phyloP scores from a whole-genome alignment of 1,140 invertebrate species.

The Oscheius sp. region DNA sequence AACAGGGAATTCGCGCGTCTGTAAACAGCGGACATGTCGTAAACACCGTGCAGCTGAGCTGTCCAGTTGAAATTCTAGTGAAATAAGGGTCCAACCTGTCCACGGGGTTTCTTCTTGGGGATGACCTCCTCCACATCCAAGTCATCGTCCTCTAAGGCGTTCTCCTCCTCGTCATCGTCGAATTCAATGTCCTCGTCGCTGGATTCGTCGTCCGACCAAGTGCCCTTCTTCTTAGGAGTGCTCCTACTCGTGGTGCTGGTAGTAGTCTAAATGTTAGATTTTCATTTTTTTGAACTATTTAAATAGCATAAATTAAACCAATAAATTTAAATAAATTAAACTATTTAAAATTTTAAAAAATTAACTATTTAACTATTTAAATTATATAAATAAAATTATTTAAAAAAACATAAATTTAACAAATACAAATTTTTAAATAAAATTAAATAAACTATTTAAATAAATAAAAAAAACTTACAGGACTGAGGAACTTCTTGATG shows the following conservation, averaged over 20 bases:
- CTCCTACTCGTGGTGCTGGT: too few relatives aligned
- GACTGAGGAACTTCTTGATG: conserved; percentile 15
- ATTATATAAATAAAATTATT: too few relatives aligned
- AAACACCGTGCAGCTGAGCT: background rate
- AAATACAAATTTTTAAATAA: background rate
- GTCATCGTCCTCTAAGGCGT: conserved; percentile 2
- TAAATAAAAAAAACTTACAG: background rate
- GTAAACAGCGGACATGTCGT: background rate
- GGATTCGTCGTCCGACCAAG: background rate
- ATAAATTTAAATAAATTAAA: too few relatives aligned
- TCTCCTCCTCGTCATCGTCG: background rate
- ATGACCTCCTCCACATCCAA: conserved; percentile 6
- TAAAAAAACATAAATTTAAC: too few relatives aligned
- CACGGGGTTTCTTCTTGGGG: background rate
- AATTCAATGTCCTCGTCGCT: background rate
- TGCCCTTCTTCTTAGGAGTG: conserved; percentile 12
- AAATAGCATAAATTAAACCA: too few relatives aligned
- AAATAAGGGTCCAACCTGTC: background rate
- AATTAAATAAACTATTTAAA: background rate
- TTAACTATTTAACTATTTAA: too few relatives aligned
- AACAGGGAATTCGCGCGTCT: background rate
- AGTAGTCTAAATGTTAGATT: too few relatives aligned
- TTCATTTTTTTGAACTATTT: background rate
- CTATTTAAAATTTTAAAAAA: too few relatives aligned
- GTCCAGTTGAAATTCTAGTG: background rate